These are phyloP conservation scores for Schizopygopsis pylzovi DNA, from an alignment of 2,797 vertebrate genomes.

Conservation along the genomic window DNA sequence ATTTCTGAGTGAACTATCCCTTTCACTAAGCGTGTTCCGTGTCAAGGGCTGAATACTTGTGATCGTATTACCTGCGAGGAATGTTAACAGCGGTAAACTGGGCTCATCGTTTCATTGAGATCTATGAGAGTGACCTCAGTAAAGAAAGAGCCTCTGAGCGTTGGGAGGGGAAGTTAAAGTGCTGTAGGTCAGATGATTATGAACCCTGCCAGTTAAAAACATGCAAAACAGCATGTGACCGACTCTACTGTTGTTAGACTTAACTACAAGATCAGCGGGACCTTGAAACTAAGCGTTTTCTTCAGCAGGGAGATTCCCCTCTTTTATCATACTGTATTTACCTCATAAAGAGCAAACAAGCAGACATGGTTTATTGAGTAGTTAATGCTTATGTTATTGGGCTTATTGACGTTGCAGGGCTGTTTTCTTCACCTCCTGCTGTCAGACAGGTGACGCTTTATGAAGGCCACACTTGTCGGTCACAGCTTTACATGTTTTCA, in stretches of 20 bases:
- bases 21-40: background rate
- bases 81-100: background rate
- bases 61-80: background rate
- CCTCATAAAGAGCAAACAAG: background rate
- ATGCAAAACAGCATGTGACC: background rate
- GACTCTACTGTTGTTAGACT: background rate
- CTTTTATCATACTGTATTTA: background rate
- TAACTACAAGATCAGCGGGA: background rate
- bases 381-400: background rate
- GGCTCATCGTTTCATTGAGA: background rate
- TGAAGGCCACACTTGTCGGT: background rate
- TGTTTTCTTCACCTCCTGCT: background rate
- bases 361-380: background rate
- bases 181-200: background rate
- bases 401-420: background rate
- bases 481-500: background rate
- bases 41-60: background rate
- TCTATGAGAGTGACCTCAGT: background rate
- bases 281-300: background rate
- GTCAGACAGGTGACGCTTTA: conserved; percentile 19
- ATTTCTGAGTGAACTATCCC: background rate
- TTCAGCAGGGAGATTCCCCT: background rate
- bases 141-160: background rate
- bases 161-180: background rate
- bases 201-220: conserved; percentile 5